Evolutionary conservation across 2,113 vertebrate genomes (phyloP).

Genomic region (Myrmecophaga tridactyla): DNA sequence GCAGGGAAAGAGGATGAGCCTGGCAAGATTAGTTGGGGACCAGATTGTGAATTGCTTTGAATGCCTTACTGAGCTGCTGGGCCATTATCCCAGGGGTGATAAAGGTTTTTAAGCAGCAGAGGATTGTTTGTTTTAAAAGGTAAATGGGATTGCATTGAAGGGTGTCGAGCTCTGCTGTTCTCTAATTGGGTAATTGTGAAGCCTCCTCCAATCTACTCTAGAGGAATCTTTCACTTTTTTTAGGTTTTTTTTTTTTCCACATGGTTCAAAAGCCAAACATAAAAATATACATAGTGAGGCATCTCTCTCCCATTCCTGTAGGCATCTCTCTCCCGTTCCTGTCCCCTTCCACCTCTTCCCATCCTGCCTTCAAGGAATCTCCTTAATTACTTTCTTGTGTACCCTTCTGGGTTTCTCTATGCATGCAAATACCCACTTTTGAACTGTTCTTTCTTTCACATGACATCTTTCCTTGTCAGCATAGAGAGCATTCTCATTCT

Average conservation of each 20-base stretch:
- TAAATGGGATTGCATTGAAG: neutral
- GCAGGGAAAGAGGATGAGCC: neutral
- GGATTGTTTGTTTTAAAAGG: neutral
- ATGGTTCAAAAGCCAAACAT: neutral
- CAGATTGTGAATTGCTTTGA: neutral
- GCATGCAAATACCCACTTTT: neutral
- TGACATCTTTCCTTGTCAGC: neutral
- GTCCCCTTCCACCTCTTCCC: neutral
- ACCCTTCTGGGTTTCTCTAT: neutral
- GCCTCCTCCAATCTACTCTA: neutral
- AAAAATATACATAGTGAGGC: neutral
- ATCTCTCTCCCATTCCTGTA: neutral
- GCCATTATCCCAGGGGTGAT: neutral
- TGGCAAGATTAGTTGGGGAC: neutral
- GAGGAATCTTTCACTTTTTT: neutral
- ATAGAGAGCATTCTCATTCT: neutral
- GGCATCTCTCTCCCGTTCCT: neutral
- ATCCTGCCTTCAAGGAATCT: neutral
- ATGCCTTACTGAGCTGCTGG: neutral
- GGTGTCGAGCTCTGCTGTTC: neutral
- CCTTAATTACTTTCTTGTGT: neutral
- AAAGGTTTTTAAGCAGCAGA: neutral
- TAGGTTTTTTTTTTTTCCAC: conserved; percentile 7
- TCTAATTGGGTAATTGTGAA: neutral
- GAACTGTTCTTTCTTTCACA: neutral